A percentile compares a stretch with the other conserved stretches of the same genome.
phyloP scores from a whole-genome alignment of 2,888 invertebrate species.

The Agrochola circellaris region DNA sequence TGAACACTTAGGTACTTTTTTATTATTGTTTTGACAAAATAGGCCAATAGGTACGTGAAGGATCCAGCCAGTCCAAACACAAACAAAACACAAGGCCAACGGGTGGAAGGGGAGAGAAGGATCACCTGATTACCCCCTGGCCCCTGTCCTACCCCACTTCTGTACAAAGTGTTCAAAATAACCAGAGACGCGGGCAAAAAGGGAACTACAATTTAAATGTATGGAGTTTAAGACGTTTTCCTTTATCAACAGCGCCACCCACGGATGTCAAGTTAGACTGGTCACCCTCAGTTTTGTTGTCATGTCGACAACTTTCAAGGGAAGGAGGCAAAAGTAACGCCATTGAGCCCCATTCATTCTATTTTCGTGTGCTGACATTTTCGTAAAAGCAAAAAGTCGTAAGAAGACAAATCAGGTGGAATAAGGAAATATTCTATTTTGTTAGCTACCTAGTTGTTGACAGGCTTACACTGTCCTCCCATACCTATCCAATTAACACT shows the following conservation, averaged over 20 bases:
- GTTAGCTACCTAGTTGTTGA: neutral
- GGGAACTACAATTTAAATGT: slow-evolving; percentile 3
- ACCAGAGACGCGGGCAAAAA: slow-evolving; percentile 3
- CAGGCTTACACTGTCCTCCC: too few species aligned
- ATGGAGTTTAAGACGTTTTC: neutral
- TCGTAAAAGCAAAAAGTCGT: neutral
- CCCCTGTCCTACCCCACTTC: neutral
- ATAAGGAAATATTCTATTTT: neutral
- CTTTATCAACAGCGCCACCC: slow-evolving; percentile 36
- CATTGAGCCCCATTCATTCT: slow-evolving; percentile 54
- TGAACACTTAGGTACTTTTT: too few species aligned
- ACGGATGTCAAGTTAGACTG: neutral
- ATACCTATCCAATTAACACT: too few species aligned
- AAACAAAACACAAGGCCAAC: slow-evolving; percentile 37
- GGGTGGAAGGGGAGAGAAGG: neutral
- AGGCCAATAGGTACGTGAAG: neutral
- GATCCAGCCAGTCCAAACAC: neutral
- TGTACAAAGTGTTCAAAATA: neutral
- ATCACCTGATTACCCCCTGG: slow-evolving; percentile 22
- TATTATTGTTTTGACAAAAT: slow-evolving; percentile 9
- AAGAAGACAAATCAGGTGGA: neutral
- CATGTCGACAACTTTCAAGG: slow-evolving; percentile 2
- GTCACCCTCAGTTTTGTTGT: slow-evolving; percentile 41
- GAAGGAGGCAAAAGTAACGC: neutral
- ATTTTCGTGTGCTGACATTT: slow-evolving; percentile 36